Conservation (phyloP, 2,888 invertebrate genomes). For the Agrilus cyanescens region DNA sequence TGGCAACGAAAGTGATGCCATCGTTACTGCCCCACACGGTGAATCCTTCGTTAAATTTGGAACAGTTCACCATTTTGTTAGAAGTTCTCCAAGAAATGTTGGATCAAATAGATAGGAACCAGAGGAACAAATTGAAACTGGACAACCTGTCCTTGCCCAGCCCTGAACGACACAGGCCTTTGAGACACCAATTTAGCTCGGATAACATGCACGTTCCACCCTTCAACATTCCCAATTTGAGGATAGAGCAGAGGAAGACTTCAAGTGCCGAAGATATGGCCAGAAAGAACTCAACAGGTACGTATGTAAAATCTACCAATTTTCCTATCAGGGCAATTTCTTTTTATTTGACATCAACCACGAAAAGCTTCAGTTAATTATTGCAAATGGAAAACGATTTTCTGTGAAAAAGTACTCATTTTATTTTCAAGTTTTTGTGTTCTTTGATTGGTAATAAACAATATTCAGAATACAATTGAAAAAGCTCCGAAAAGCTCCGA, state of each 20-base stretch:
- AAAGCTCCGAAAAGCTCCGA: no score
- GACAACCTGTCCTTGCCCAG: constrained; percentile 66
- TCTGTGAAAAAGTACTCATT: no score
- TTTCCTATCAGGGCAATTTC: neutral
- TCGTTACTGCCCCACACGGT: constrained; percentile 84
- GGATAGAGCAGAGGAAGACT: constrained; percentile 77
- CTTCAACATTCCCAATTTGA: constrained; percentile 79
- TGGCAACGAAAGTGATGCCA: constrained; percentile 91
- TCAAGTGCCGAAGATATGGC: constrained; percentile 88
- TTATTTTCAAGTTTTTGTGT: no score
- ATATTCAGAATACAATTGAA: no score
- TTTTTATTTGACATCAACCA: no score
- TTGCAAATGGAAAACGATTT: no score
- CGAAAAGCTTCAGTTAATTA: no score
- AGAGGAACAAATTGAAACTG: constrained; percentile 78
- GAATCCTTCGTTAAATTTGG: constrained; percentile 72
- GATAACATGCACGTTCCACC: constrained; percentile 77
- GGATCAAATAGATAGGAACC: constrained; percentile 76
- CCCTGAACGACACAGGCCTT: constrained; percentile 61
- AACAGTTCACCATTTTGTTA: constrained; percentile 67
- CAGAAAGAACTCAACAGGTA: constrained; percentile 71
- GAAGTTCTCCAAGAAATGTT: constrained; percentile 89
- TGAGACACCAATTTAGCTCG: constrained; percentile 73
- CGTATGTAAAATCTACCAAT: constrained; percentile 12
- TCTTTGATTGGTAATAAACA: no score